phyloP scores from a whole-genome alignment of 2,888 invertebrate genomes.

The Eristalis intricaria region DNA sequence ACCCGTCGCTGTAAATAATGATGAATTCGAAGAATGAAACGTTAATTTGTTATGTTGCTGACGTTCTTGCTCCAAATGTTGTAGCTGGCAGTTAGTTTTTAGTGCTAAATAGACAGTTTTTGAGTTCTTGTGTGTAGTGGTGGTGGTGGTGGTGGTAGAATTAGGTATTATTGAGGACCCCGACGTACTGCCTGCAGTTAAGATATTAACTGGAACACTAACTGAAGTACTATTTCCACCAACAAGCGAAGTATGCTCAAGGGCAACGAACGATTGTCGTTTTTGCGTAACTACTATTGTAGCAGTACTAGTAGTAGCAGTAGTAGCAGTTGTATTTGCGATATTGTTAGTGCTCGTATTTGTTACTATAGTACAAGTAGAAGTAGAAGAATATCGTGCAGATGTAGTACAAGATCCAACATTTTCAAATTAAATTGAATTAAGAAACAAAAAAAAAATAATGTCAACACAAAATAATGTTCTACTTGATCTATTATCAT shows the following conservation, averaged over 20 bases:
- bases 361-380: slow-evolving; percentile 2
- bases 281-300: slow-evolving; percentile 63
- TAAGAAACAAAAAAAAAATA: not conserved
- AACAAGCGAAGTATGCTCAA: slow-evolving; percentile 3
- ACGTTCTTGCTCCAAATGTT: slow-evolving; percentile 20
- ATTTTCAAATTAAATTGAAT: not conserved
- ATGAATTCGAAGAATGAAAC: slow-evolving; percentile 68
- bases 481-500: not conserved
- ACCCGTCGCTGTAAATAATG: slow-evolving; percentile 78
- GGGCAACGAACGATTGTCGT: slow-evolving; percentile 37
- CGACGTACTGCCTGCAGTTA: slow-evolving; percentile 1
- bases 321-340: slow-evolving; percentile 4
- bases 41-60: not conserved
- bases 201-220: slow-evolving; percentile 13
- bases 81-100: slow-evolving; percentile 59
- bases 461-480: not conserved
- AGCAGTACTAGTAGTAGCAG: not conserved
- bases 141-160: not conserved
- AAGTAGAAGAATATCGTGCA: slow-evolving; percentile 9
- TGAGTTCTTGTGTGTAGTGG: slow-evolving; percentile 2
- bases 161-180: not conserved
- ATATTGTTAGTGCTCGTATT: not conserved
- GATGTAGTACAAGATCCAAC: slow-evolving; percentile 15
- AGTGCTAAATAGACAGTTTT: slow-evolving; percentile 63
- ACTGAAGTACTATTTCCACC: slow-evolving; percentile 5